These are phyloP conservation scores for Salmo trutta DNA, from an alignment of 2,797 vertebrate genomes.

Conservation along the genomic window DNA sequence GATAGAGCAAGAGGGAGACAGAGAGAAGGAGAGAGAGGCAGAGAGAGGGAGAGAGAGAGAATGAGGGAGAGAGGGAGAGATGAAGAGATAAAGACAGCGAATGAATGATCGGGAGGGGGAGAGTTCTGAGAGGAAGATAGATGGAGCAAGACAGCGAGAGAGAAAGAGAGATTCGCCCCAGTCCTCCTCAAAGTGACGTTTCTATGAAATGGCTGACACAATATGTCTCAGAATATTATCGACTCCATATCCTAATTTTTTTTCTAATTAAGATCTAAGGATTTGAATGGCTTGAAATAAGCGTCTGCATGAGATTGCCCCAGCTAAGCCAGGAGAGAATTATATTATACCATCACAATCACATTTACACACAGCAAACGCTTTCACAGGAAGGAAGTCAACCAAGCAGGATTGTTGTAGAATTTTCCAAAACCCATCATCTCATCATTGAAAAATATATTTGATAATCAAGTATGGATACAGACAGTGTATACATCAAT, in stretches of 20 bases:
- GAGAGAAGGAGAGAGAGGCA: too few relatives aligned
- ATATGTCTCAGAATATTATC: constrained; percentile 55
- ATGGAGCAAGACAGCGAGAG: constrained; percentile 18
- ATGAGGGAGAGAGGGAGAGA: not conserved
- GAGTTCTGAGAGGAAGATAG: not conserved
- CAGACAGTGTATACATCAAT: not conserved
- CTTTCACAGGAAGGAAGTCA: constrained; percentile 27
- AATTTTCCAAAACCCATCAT: constrained; percentile 1
- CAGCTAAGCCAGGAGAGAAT: constrained; percentile 24
- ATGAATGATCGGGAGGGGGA: constrained; percentile 15
- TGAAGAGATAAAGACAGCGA: not conserved
- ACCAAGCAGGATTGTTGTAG: constrained; percentile 17
- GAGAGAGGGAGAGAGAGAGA: not conserved
- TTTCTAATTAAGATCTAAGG: constrained; percentile 22
- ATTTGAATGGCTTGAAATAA: constrained; percentile 51
- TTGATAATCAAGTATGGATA: not conserved
- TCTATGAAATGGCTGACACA: constrained; percentile 70
- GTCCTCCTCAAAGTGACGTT: constrained; percentile 63
- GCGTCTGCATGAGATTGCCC: constrained; percentile 25
- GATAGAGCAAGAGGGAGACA: not conserved
- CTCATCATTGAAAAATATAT: not conserved
- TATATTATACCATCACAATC: constrained; percentile 24
- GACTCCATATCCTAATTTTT: constrained; percentile 55
- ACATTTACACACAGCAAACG: constrained; percentile 13
- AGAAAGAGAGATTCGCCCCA: constrained; percentile 38